Evolutionary conservation across 2,113 vertebrate species (phyloP).

Genomic region (Bambusicola thoracicus): DNA sequence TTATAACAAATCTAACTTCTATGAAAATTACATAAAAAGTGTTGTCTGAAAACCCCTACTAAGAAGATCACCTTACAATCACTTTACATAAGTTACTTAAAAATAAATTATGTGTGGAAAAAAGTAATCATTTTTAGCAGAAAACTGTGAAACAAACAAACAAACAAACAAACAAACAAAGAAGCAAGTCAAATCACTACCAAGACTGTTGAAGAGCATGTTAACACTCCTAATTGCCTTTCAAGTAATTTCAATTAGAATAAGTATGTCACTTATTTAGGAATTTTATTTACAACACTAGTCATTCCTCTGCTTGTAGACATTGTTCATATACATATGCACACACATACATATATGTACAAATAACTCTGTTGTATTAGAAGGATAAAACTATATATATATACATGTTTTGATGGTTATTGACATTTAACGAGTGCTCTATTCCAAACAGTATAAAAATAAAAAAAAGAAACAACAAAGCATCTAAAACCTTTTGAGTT

Average conservation of each 20-base stretch:
- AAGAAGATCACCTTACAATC: background rate
- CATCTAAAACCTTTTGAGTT: rapidly evolving
- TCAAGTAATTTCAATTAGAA: background rate
- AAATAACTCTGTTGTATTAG: no score
- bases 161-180: no score
- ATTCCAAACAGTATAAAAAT: background rate
- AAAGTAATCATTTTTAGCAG: background rate
- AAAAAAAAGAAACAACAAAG: background rate
- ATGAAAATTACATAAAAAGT: background rate
- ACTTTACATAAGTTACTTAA: background rate
- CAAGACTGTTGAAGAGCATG: background rate
- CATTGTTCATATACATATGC: no score
- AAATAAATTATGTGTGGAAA: background rate
- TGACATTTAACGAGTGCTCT: background rate
- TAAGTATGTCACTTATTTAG: background rate
- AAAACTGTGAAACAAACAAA: background rate
- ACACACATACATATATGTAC: no score
- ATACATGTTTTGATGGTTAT: no score
- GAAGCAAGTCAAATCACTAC: rapidly evolving
- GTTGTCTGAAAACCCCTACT: background rate
- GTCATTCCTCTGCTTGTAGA: background rate
- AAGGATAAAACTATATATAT: no score
- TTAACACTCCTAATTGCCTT: background rate
- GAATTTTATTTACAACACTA: background rate
- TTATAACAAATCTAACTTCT: background rate